Evolutionary conservation across 2,797 vertebrate species (phyloP), one percentile per base, ranked within the genome.

Genomic region (Pachyuromys duprasi): DNA sequence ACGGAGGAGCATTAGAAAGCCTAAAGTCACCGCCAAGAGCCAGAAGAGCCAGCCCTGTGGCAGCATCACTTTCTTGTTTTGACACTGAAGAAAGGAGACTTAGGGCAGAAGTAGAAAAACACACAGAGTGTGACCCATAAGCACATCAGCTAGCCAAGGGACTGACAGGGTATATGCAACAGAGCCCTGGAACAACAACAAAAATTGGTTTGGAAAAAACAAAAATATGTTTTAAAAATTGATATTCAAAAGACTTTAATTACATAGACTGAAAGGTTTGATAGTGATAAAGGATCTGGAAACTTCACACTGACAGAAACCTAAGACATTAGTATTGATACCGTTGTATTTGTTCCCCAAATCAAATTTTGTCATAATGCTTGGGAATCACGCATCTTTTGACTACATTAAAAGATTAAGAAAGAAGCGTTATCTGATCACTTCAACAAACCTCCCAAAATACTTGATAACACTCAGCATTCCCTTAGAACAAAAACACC

Each of bases 11-110:
- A 98, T 99, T 22, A 98, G 99, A 89, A 99, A 99, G 97, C 99
- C 99, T 7, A 99, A 99, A 99, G 97, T 99, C 90, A 99, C 97
- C 99, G 99, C 78, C 97, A 99, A 97, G 98, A 99, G 93, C 99
- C 99, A 7, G 99, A 26, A 69, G 20, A 53, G 65, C 63, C 8
- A 53, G 83, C 65, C 13, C 12, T 4, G 81, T 26, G 17, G 12
- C 45, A n/a, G 12, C 24, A 36, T 26, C 53, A 24, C 45, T 24
- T 86, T n/a, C 82, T 69, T 69, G 36, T 36, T 53, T n/a, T 69
- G 83, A 53, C 36, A 53, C 31, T 33, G n/a, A 69, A n/a, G 17
- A 69, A 86, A 33, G 39, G 31, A 3, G 24, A 36, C 63, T 26
- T 69, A n/a, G 82, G 20, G 45, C 20, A n/a, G 63, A 53, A 17